Percentiles rank a stretch among this genome's conserved stretches.
phyloP scores from a whole-genome alignment of 92 coral and sea anemone species.

The Porites cylindrica region DNA sequence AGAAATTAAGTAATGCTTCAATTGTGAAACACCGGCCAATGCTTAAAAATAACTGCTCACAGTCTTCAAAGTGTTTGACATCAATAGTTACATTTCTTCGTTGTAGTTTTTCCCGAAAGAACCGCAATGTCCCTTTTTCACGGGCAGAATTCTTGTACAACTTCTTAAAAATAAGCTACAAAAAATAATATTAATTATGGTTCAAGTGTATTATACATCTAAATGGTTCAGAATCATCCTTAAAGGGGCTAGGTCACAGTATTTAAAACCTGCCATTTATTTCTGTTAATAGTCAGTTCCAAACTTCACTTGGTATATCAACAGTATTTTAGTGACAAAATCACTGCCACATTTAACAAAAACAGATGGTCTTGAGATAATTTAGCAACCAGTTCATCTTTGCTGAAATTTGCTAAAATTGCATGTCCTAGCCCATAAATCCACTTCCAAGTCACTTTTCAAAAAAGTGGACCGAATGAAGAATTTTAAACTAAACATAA shows the following conservation, averaged over 20 bases:
- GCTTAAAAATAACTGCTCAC: not conserved
- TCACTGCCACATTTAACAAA: constrained; percentile 8
- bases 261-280: constrained; percentile 9
- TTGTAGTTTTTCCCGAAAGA: constrained; percentile 60
- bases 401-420: not conserved
- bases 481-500: not conserved
- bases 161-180: constrained; percentile 17
- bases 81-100: constrained; percentile 29
- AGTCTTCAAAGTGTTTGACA: constrained; percentile 19
- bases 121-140: constrained; percentile 55
- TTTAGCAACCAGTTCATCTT: constrained; percentile 8
- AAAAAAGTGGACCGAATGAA: constrained; percentile 4
- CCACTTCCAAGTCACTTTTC: constrained; percentile 13
- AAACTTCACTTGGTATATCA: constrained; percentile 8
- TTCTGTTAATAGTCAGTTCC: constrained; percentile 15
- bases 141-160: constrained; percentile 16
- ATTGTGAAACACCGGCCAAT: not conserved
- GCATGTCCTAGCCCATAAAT: too few relatives aligned
- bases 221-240: not conserved
- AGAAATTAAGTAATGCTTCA: not conserved
- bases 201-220: not conserved
- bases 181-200: not conserved
- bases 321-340: constrained; percentile 9
- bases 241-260: constrained; percentile 2
- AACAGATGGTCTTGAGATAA: not conserved